phyloP scores from a whole-genome alignment of 35 echinoderm and acorn worm genomes.

The Heliocidaris tuberculata region DNA sequence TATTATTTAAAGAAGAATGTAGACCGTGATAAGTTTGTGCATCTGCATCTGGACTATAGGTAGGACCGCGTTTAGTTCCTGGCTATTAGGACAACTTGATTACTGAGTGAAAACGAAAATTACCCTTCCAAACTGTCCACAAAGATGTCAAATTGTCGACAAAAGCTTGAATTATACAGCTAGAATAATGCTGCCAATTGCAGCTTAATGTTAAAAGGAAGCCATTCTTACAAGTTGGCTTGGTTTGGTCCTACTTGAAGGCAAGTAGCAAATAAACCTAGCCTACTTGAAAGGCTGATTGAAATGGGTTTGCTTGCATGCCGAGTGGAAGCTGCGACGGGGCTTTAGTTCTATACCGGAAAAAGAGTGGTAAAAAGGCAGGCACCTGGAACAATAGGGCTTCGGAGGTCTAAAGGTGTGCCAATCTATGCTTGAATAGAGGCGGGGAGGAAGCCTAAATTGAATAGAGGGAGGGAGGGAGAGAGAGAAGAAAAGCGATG shows the following conservation, averaged over 20 bases:
- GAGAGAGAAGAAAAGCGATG: neutral
- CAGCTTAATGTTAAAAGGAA: conserved; percentile 17
- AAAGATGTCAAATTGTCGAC: neutral
- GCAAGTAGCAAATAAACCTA: neutral
- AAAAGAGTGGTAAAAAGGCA: conserved; percentile 35
- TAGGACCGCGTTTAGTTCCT: neutral
- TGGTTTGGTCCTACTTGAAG: neutral
- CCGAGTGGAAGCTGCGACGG: conserved; percentile 33
- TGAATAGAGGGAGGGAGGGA: conserved; percentile 16
- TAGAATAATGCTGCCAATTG: neutral
- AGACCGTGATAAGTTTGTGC: neutral
- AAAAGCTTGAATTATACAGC: neutral
- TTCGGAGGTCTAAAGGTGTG: conserved; percentile 38
- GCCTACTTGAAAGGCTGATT: neutral
- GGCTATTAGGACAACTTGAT: neutral
- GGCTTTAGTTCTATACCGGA: conserved; percentile 29
- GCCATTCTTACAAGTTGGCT: neutral
- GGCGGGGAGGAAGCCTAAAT: conserved; percentile 23
- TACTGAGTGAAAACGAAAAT: neutral
- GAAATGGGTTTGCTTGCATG: conserved; percentile 29
- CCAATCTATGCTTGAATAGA: conserved; percentile 36
- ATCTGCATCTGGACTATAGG: neutral
- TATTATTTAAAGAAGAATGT: neutral
- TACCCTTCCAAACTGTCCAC: neutral
- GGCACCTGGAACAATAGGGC: conserved; percentile 47